Conservation (phyloP, 2,888 invertebrate species). For the Ecliptopera silaceata region DNA sequence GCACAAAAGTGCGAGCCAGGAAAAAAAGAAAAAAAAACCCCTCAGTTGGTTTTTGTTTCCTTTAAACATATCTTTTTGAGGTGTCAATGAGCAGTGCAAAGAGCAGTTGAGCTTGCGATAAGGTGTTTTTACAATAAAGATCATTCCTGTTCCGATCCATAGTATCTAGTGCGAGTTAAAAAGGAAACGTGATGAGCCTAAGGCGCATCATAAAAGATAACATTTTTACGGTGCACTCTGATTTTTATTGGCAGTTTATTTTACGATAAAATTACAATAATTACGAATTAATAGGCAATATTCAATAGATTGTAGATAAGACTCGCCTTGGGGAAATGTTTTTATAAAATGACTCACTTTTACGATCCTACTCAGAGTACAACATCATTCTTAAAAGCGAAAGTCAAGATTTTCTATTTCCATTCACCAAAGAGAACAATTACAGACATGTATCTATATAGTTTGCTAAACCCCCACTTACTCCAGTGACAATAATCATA, state of each 20-base stretch:
- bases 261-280: slow-evolving; percentile 30
- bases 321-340: slow-evolving; percentile 7
- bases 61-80: no score
- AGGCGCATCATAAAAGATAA: slow-evolving; percentile 28
- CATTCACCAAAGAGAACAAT: no score
- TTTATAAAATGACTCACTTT: slow-evolving; percentile 2
- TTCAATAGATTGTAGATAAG: slow-evolving; percentile 17
- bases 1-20: no score
- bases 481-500: slow-evolving; percentile 10
- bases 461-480: background rate
- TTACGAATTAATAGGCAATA: slow-evolving; percentile 15
- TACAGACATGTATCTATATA: no score
- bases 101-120: no score
- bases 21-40: no score
- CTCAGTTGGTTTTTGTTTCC: no score
- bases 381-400: no score
- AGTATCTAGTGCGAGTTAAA: background rate
- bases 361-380: background rate
- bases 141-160: no score
- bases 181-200: slow-evolving; percentile 5
- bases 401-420: no score
- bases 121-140: no score
- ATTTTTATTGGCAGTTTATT: slow-evolving; percentile 33
- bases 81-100: no score
- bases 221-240: slow-evolving; percentile 28